Percentiles rank a stretch among this genome's conserved stretches.
phyloP scores from a whole-genome alignment of 2,888 invertebrate genomes.

The Parasteatoda lunata region DNA sequence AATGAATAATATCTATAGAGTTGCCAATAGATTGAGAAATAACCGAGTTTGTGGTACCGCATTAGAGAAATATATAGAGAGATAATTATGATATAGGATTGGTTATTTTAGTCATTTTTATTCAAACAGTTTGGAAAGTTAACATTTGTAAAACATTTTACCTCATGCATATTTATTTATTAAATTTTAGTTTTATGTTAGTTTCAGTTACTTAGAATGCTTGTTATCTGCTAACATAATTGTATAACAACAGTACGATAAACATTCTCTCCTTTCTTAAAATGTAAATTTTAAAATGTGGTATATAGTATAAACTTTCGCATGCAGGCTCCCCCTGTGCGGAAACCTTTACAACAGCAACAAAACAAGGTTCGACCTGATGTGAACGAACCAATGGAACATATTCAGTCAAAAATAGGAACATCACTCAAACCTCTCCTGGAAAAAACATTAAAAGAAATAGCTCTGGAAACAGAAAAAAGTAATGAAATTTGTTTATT shows the following conservation, averaged over 20 bases:
- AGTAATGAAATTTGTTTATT: constrained; percentile 17
- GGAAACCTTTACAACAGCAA: constrained; percentile 76
- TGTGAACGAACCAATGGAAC: constrained; percentile 72
- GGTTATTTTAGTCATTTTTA: not conserved
- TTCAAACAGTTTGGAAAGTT: not conserved
- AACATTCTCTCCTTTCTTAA: too few species aligned
- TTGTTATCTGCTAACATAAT: too few species aligned
- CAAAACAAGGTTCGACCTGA: constrained; percentile 79
- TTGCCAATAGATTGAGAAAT: too few species aligned
- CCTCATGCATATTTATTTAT: too few species aligned
- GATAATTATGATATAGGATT: not conserved
- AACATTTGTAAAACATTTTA: not conserved
- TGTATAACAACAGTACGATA: too few species aligned
- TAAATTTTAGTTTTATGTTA: too few species aligned
- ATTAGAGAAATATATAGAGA: too few species aligned
- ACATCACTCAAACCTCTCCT: constrained; percentile 81
- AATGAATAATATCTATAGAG: too few species aligned
- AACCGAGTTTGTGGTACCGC: too few species aligned
- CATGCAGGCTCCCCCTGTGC: constrained; percentile 71
- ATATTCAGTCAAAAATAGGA: constrained; percentile 77
- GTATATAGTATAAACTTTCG: not conserved
- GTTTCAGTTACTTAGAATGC: too few species aligned
- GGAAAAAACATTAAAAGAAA: constrained; percentile 72
- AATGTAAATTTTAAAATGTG: too few species aligned
- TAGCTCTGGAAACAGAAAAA: constrained; percentile 42